Percentiles rank a stretch among this genome's conserved stretches.
Evolutionary conservation across 2,888 invertebrate species (phyloP).

Genomic region (Metacarcinus magister): DNA sequence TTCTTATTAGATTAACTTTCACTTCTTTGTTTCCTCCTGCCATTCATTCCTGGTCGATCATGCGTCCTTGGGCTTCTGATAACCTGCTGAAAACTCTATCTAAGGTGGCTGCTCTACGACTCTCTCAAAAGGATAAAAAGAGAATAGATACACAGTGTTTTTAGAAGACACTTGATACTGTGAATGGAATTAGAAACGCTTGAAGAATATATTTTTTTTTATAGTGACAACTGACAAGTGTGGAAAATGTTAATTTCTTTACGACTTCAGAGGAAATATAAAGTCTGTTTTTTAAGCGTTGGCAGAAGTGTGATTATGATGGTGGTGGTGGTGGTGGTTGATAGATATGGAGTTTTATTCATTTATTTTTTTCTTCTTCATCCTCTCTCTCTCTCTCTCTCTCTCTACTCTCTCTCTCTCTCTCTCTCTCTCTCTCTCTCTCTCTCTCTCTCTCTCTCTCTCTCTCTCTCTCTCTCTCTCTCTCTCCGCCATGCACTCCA

Average conservation of each 20-base stretch:
- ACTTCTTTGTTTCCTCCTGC: neutral
- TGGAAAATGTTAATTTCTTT: neutral
- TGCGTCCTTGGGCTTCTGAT: no score
- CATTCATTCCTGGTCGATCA: neutral
- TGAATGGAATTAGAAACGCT: neutral
- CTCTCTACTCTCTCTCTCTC: neutral
- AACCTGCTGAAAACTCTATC: no score
- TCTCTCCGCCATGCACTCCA: neutral
- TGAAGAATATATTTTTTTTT: neutral
- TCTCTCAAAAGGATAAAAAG: neutral
- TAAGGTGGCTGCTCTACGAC: no score
- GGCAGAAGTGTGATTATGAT: neutral
- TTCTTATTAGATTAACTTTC: neutral
- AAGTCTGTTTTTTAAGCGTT: neutral
- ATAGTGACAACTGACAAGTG: neutral
- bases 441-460: no score
- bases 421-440: no score
- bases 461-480: no score
- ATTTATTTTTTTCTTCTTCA: no score
- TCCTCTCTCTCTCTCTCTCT: neutral
- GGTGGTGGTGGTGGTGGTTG: neutral
- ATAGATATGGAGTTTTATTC: neutral
- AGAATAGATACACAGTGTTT: neutral
- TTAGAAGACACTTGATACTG: neutral
- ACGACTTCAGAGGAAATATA: neutral